Percentiles rank a stretch among this genome's conserved stretches.
These are phyloP conservation scores for Coelopa frigida DNA, from an alignment of 1,140 invertebrate genomes.

Conservation along the genomic window DNA sequence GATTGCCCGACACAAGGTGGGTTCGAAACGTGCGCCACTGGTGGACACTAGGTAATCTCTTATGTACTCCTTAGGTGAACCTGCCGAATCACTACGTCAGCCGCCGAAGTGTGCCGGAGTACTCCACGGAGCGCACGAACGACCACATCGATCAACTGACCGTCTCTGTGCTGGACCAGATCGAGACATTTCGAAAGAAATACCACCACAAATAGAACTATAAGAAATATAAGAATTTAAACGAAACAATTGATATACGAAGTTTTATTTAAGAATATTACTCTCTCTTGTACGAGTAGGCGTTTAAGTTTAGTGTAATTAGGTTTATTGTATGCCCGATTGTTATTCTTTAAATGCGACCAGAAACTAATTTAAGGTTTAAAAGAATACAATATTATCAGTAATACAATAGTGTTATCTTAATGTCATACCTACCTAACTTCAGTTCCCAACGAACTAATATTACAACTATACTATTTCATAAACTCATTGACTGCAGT, in stretches of 20 bases:
- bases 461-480: too few relatives aligned
- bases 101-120: conserved; percentile 23
- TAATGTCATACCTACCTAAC: too few relatives aligned
- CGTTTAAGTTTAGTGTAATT: too few relatives aligned
- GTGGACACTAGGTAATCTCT: background rate
- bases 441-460: too few relatives aligned
- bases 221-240: background rate
- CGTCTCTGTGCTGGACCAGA: conserved; percentile 36
- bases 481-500: too few relatives aligned
- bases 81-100: conserved; percentile 40
- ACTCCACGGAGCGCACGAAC: conserved; percentile 18
- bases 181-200: conserved; percentile 40
- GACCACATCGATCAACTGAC: conserved; percentile 39
- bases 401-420: too few relatives aligned
- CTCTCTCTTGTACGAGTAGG: too few relatives aligned
- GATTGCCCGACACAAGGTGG: conserved; percentile 66
- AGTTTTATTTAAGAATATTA: background rate
- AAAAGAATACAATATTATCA: too few relatives aligned
- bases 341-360: too few relatives aligned
- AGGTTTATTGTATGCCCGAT: too few relatives aligned
- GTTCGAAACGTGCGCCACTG: conserved; percentile 14
- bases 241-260: background rate
- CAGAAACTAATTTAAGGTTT: too few relatives aligned
- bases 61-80: conserved; percentile 23
- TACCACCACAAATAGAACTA: conserved; percentile 13